Conservation (phyloP, 1,140 invertebrate species). For the Bactericera cockerelli region DNA sequence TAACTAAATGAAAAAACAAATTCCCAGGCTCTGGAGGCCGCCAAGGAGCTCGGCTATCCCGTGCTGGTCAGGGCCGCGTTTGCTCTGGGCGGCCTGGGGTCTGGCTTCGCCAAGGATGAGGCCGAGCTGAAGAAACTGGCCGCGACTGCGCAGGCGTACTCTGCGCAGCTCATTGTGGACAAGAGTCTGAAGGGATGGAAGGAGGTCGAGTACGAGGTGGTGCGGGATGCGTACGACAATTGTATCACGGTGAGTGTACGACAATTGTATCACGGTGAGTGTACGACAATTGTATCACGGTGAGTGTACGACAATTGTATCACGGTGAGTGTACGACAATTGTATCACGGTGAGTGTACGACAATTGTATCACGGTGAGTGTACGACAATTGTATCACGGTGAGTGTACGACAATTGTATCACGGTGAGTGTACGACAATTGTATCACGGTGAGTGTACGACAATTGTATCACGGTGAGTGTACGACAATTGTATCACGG, state of each 20-base stretch:
- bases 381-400: too few relatives aligned
- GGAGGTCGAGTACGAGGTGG: slow-evolving; percentile 99
- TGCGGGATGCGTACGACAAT: slow-evolving; percentile 93
- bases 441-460: too few relatives aligned
- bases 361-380: too few relatives aligned
- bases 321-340: too few relatives aligned
- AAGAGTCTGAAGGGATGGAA: slow-evolving; percentile 99
- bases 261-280: not conserved
- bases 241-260: slow-evolving; percentile 70
- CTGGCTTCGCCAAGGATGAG: slow-evolving; percentile 87
- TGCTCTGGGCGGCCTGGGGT: slow-evolving; percentile 91
- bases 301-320: too few relatives aligned
- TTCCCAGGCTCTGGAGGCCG: slow-evolving; percentile 62
- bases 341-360: too few relatives aligned
- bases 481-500: too few relatives aligned
- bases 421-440: too few relatives aligned
- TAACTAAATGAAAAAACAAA: too few relatives aligned
- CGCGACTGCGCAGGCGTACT: slow-evolving; percentile 79
- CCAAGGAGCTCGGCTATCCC: slow-evolving; percentile 77
- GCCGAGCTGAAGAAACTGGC: slow-evolving; percentile 66
- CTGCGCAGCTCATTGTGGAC: slow-evolving; percentile 89
- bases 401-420: too few relatives aligned
- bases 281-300: too few relatives aligned
- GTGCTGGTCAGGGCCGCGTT: slow-evolving; percentile 91
- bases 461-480: too few relatives aligned